A percentile compares a stretch with the other conserved stretches of the same genome.
These are phyloP conservation scores for Mesorhabditis belari DNA, from an alignment of 2,888 invertebrate species.

Conservation along the genomic window DNA sequence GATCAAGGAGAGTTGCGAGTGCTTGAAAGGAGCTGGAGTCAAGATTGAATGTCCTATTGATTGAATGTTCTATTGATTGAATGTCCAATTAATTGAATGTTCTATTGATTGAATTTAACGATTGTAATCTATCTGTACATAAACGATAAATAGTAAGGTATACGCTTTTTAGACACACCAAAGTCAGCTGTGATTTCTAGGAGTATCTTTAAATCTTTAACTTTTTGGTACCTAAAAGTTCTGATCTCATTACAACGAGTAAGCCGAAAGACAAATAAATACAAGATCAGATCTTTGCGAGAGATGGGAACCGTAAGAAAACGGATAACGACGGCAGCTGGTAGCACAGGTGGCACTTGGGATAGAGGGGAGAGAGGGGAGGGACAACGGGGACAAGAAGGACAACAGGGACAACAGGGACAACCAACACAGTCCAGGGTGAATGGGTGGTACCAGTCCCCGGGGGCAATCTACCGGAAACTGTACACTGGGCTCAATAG, in stretches of 20 bases:
- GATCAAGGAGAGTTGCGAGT: constrained; percentile 40
- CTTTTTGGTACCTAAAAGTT: too few species aligned
- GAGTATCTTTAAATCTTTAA: too few species aligned
- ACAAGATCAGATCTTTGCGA: too few species aligned
- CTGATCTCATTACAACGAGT: too few species aligned
- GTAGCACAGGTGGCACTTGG: background rate
- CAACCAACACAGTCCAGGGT: background rate
- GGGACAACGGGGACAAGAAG: too few species aligned
- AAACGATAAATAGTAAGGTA: too few species aligned
- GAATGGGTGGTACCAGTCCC: background rate
- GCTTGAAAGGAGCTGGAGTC: constrained; percentile 43
- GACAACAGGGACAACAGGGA: too few species aligned
- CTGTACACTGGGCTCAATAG: background rate
- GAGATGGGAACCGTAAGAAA: background rate
- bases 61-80: too few species aligned
- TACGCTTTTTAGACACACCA: too few species aligned
- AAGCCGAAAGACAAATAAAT: too few species aligned
- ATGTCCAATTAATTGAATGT: too few species aligned
- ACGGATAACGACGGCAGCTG: background rate
- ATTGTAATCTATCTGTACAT: background rate
- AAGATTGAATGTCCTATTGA: constrained; percentile 14
- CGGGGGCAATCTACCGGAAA: background rate
- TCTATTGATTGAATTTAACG: background rate
- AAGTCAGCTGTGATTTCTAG: too few species aligned
- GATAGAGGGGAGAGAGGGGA: background rate